Conservation (phyloP, 2,113 vertebrate species). For the Prunella fulvescens region DNA sequence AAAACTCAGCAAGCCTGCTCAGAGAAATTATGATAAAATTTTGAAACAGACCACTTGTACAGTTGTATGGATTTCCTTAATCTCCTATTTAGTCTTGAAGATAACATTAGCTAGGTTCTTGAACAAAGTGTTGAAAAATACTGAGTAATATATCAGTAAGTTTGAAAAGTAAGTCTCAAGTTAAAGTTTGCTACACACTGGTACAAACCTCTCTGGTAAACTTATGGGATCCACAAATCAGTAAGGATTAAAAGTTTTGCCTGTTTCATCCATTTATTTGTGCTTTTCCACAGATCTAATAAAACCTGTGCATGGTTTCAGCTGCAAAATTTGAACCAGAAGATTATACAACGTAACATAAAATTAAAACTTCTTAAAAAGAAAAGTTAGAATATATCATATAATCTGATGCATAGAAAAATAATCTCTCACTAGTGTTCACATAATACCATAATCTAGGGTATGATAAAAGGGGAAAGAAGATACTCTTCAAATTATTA, state of each 20-base stretch:
- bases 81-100: background rate
- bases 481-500: background rate
- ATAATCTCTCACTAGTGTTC: background rate
- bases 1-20: background rate
- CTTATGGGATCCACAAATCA: background rate
- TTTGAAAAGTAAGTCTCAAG: background rate
- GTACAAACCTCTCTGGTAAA: background rate
- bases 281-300: background rate
- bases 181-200: background rate
- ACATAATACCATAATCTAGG: background rate
- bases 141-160: background rate
- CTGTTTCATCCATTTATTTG: background rate
- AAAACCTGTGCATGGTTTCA: background rate
- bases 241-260: background rate
- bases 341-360: background rate
- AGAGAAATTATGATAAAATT: background rate
- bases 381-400: background rate
- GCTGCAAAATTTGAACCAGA: background rate
- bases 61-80: background rate
- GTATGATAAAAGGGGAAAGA: background rate
- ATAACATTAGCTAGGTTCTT: background rate
- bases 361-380: background rate
- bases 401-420: background rate
- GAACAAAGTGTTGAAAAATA: background rate
- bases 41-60: background rate